Percentiles rank a stretch among this genome's conserved stretches.
phyloP scores from a whole-genome alignment of 1,140 invertebrate genomes.

The Tetramorium alpestre region DNA sequence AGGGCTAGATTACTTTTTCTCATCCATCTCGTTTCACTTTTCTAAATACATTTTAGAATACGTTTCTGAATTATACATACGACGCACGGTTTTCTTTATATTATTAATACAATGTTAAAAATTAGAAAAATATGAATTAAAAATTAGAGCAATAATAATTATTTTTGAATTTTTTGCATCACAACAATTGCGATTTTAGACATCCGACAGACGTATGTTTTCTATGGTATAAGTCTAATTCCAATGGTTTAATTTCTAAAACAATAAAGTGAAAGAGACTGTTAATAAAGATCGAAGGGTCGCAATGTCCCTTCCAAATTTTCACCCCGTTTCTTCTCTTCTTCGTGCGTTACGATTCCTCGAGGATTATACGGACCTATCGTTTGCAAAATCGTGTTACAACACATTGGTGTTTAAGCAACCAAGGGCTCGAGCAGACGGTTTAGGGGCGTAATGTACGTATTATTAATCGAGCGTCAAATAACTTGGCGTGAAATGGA shows the following conservation, averaged over 20 bases:
- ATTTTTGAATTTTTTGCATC: neutral
- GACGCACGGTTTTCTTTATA: too few relatives aligned
- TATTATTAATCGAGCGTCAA: slow-evolving; percentile 76
- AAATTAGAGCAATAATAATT: slow-evolving; percentile 13
- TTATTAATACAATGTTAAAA: slow-evolving; percentile 15
- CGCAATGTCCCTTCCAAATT: slow-evolving; percentile 56
- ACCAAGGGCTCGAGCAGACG: slow-evolving; percentile 66
- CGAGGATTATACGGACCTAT: slow-evolving; percentile 72
- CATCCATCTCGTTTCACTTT: neutral
- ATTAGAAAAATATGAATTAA: neutral
- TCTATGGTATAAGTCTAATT: neutral
- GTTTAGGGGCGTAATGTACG: slow-evolving; percentile 73
- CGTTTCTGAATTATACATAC: neutral
- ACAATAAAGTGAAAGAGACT: neutral
- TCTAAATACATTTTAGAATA: neutral
- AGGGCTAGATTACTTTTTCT: slow-evolving; percentile 30
- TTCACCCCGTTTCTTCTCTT: slow-evolving; percentile 62
- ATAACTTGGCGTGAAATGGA: slow-evolving; percentile 73
- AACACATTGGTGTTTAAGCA: slow-evolving; percentile 68
- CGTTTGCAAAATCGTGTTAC: slow-evolving; percentile 74
- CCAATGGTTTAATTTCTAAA: slow-evolving; percentile 23
- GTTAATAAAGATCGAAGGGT: slow-evolving; percentile 52
- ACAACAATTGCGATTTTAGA: neutral
- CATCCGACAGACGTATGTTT: neutral
- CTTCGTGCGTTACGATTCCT: slow-evolving; percentile 60